Evolutionary conservation across 2,113 vertebrate genomes (phyloP), one percentile per base, ranked within the genome.

Genomic region (Gobius niger): DNA sequence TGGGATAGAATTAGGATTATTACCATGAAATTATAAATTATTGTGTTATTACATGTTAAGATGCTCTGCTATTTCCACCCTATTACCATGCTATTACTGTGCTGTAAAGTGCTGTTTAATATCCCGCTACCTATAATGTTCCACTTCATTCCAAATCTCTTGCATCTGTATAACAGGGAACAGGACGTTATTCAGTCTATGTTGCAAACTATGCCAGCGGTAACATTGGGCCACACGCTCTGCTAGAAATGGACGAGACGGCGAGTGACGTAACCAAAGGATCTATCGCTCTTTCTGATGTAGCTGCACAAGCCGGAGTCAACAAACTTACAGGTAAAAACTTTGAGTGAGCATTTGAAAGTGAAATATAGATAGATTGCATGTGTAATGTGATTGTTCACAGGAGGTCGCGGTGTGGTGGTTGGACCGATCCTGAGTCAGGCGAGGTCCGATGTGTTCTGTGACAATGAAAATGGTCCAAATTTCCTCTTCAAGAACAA

Each of bases 401-500:
- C 52, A 99, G 97, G 96, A 1, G 96, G 97, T 7, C 95, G 96
- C 0, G 97, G 97, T 0, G 94, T 99, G 71, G 94, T 93, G 0
- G 96, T 98, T 44, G 97, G 97, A 9, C 97, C 96, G 4, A 97
- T 98, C 84, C 90, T 98, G 78, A 98, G 92, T 1, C 84, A 89
- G 63, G 86, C 91, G 0, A 93, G 89, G 50, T 97, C 96, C 0
- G 97, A 99, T 54, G 94, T 98, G 74, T 99, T 99, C 91, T 99
- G 96, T 0, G 95, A 98, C 88, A 99, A 99, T 0, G 97, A 99
- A 85, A 96, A 98, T 0, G 96, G 97, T 47, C 93, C 95, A 0
- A 99, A 99, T 84, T 99, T 99, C 89, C 93, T 99, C 74, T 99
- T 99, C 86, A 94, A 91, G 78, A 98, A 96, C 88, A 93, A 87